These are phyloP conservation scores for Drosophila subquinaria DNA, from an alignment of 2,888 invertebrate species.

Conservation along the genomic window DNA sequence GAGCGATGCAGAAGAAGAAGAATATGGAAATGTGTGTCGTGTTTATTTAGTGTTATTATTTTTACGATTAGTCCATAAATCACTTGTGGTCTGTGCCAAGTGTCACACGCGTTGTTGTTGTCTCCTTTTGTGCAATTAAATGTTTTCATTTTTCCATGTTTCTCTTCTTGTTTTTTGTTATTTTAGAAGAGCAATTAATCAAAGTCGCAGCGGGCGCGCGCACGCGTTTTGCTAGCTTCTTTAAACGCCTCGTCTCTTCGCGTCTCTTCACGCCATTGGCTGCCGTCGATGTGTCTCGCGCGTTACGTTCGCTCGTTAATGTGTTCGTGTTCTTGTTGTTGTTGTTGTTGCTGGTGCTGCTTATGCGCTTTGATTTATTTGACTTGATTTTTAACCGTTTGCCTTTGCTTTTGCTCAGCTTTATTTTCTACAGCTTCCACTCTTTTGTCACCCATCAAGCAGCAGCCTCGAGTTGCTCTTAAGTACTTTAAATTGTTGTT, in stretches of 20 bases:
- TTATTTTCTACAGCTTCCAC: not conserved
- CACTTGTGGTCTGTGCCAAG: conserved; percentile 42
- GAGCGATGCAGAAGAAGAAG: not conserved
- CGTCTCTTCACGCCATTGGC: conserved; percentile 41
- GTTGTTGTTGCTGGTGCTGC: conserved; percentile 13
- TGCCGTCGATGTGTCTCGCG: conserved; percentile 30
- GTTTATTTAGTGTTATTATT: conserved; percentile 32
- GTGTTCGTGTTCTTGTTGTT: not conserved
- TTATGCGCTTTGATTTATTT: conserved; percentile 60
- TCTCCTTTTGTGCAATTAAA: conserved; percentile 30
- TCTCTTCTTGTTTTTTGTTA: not conserved
- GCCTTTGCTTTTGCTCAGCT: conserved; percentile 15
- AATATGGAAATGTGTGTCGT: conserved; percentile 41
- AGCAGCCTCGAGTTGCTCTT: conserved; percentile 13
- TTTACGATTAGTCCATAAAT: conserved; percentile 51
- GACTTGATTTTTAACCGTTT: conserved; percentile 46
- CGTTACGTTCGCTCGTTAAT: conserved; percentile 12
- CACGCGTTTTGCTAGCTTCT: conserved; percentile 61
- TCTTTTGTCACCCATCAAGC: conserved; percentile 5
- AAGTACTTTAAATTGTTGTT: conserved; percentile 2
- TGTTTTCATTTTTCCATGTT: conserved; percentile 27
- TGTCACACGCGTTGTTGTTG: conserved; percentile 35
- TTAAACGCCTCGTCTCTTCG: conserved; percentile 42
- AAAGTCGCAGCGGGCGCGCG: conserved; percentile 42
- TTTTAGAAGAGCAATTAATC: conserved; percentile 61